phyloP scores from a whole-genome alignment of 2,888 invertebrate genomes.

The Epistrophella euchroma region DNA sequence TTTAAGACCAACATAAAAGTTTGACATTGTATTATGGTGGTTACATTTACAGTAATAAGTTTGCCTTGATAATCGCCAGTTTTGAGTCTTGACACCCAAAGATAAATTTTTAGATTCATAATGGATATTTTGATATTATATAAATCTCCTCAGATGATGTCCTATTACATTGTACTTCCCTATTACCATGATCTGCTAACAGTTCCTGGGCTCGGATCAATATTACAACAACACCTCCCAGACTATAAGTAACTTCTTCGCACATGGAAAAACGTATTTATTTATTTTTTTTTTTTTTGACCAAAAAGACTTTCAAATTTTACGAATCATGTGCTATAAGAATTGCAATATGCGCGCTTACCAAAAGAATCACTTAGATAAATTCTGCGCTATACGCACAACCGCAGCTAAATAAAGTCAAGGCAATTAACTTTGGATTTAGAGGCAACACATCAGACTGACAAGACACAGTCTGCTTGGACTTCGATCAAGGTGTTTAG shows the following conservation, averaged over 20 bases:
- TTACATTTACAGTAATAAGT: no score
- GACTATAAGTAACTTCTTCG: neutral
- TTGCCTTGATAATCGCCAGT: no score
- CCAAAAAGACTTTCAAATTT: conserved; percentile 66
- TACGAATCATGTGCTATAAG: conserved; percentile 58
- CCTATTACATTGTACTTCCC: no score
- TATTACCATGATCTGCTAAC: no score
- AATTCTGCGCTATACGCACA: conserved; percentile 38
- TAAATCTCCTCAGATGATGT: no score
- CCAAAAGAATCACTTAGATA: conserved; percentile 39
- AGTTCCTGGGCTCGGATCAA: neutral
- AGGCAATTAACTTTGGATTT: conserved; percentile 54
- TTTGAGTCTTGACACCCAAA: no score
- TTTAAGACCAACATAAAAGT: no score
- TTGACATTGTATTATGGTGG: no score
- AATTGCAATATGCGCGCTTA: conserved; percentile 41
- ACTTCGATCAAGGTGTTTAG: conserved; percentile 49
- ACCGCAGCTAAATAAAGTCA: conserved; percentile 58
- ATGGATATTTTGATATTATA: no score
- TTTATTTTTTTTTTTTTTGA: conserved; percentile 1
- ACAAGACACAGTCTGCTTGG: conserved; percentile 16
- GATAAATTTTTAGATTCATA: no score
- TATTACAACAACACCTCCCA: neutral
- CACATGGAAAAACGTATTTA: neutral
- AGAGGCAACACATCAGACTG: conserved; percentile 21